phyloP scores from a whole-genome alignment of 2,797 vertebrate species.

The Dromococcyx pavoninus region DNA sequence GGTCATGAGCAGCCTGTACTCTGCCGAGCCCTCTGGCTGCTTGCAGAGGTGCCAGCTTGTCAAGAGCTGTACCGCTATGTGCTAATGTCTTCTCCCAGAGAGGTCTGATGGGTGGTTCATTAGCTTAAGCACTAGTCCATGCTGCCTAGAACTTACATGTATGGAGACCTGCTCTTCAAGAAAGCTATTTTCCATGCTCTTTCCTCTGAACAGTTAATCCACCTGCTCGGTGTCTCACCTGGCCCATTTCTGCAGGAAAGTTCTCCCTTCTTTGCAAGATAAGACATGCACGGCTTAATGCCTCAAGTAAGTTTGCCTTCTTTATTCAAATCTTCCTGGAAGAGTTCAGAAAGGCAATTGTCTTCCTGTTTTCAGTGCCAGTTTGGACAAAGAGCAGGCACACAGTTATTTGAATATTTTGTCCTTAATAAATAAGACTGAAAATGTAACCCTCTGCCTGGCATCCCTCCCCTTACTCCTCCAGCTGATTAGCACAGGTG shows the following conservation, averaged over 20 bases:
- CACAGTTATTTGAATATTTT: background rate
- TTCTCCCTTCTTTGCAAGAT: background rate
- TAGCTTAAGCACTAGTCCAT: background rate
- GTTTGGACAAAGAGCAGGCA: conserved; percentile 20
- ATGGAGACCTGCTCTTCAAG: conserved; percentile 37
- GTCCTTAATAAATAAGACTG: background rate
- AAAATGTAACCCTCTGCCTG: background rate
- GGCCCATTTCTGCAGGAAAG: background rate
- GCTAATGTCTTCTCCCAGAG: background rate
- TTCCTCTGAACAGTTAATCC: conserved; percentile 51
- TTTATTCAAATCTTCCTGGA: conserved; percentile 26
- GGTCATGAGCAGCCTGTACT: background rate
- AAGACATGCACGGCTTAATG: background rate
- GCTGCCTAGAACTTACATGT: background rate
- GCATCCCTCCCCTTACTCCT: background rate
- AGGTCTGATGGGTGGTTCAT: background rate
- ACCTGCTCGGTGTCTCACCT: conserved; percentile 19
- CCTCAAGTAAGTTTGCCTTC: background rate
- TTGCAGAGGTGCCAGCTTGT: conserved; percentile 39
- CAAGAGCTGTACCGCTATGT: background rate
- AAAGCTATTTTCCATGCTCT: conserved; percentile 33
- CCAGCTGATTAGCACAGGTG: background rate
- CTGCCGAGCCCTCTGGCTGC: background rate
- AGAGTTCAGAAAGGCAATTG: conserved; percentile 4
- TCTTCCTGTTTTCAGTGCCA: background rate